Evolutionary conservation across 2,888 invertebrate species (phyloP).

Genomic region (Ornithoptera alexandrae): DNA sequence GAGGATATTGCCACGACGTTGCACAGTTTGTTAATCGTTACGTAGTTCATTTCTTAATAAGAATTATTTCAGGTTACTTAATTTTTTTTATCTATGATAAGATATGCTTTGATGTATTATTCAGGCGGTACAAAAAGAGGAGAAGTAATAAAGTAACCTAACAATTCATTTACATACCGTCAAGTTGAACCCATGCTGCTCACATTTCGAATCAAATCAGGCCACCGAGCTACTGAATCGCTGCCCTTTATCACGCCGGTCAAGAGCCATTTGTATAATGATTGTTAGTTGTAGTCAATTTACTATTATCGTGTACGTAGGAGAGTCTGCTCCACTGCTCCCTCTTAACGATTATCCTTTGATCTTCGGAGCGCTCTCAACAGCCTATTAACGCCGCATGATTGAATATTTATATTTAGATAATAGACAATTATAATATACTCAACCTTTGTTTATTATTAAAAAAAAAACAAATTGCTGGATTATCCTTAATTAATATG

Average conservation of each 20-base stretch:
- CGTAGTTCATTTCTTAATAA: too few species aligned
- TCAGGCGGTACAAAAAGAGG: constrained; percentile 9
- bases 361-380: constrained; percentile 22
- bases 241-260: constrained; percentile 28
- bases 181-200: constrained; percentile 13
- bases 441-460: neutral
- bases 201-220: constrained; percentile 26
- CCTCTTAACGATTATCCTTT: constrained; percentile 28
- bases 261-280: constrained; percentile 29
- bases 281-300: constrained; percentile 28
- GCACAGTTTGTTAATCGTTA: too few species aligned
- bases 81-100: too few species aligned
- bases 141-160: constrained; percentile 10
- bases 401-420: constrained; percentile 18
- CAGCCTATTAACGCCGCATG: constrained; percentile 21
- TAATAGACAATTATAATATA: neutral
- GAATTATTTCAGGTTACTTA: too few species aligned
- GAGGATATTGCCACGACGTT: too few species aligned
- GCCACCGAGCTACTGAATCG: constrained; percentile 29
- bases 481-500: too few species aligned
- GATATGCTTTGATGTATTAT: too few species aligned
- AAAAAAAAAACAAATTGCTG: too few species aligned
- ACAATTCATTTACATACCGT: constrained; percentile 22
- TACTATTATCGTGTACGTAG: constrained; percentile 21
- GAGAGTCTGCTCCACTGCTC: constrained; percentile 26